A percentile compares a stretch with the other conserved stretches of the same genome.
These are phyloP conservation scores for Irena cyanogastra DNA, from an alignment of 2,113 vertebrate species.

Conservation along the genomic window DNA sequence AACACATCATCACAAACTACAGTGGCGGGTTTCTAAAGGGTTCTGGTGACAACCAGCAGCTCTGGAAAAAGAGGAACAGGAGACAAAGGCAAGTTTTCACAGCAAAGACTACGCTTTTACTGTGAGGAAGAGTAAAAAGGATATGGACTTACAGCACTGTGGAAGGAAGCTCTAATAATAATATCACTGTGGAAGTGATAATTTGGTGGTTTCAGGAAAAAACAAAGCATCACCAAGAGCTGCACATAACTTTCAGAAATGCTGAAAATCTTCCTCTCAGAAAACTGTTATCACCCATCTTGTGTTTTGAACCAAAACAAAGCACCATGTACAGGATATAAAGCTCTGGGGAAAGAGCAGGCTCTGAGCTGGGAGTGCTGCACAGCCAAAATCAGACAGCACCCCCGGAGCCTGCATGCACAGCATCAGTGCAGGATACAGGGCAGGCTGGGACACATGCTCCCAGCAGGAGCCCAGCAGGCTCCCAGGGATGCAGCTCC, in stretches of 20 bases:
- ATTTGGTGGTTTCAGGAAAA: neutral
- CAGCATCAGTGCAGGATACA: rapidly evolving
- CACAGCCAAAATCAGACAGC: neutral
- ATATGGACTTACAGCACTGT: neutral
- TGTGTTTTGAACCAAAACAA: neutral
- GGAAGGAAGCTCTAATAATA: neutral
- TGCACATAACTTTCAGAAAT: rapidly evolving
- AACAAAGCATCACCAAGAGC: neutral
- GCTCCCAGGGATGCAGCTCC: neutral
- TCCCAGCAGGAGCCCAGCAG: neutral
- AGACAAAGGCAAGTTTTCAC: neutral
- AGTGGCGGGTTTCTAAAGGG: neutral
- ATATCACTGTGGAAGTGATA: neutral
- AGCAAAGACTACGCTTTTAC: neutral
- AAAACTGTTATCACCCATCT: neutral
- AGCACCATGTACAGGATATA: rapidly evolving
- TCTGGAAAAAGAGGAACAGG: neutral
- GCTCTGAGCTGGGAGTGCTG: neutral
- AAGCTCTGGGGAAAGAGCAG: neutral
- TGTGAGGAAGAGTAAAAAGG: neutral
- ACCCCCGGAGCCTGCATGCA: rapidly evolving
- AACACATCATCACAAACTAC: neutral
- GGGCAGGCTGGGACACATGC: neutral
- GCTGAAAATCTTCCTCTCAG: neutral
- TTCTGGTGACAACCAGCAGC: neutral